A percentile compares a stretch with the other conserved stretches of the same genome.
These are phyloP conservation scores for Cygnus olor DNA, from an alignment of 2,797 vertebrate species.

Conservation along the genomic window DNA sequence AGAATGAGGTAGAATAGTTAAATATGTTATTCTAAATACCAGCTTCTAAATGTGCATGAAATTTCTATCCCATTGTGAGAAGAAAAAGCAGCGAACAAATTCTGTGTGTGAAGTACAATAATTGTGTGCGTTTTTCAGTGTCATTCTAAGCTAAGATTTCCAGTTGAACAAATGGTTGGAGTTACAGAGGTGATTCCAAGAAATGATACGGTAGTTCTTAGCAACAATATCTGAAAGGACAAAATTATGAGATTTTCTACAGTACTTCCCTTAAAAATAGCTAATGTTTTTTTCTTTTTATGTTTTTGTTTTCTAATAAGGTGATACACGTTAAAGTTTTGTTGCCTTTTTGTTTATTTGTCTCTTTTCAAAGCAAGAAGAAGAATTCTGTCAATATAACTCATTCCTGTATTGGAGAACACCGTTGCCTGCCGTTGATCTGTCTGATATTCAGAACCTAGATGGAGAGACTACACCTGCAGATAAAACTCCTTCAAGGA, in stretches of 20 bases:
- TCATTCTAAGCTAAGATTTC: not conserved
- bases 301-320: not conserved
- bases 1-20: not conserved
- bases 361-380: conserved; percentile 63
- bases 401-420: conserved; percentile 92
- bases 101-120: not conserved
- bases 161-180: not conserved
- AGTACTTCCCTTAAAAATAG: not conserved
- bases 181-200: not conserved
- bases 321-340: not conserved
- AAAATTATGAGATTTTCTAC: not conserved
- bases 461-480: conserved; percentile 11
- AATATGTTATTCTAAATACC: not conserved
- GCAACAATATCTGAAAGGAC: not conserved
- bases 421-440: conserved; percentile 86
- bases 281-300: not conserved
- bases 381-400: conserved; percentile 84
- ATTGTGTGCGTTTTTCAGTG: not conserved
- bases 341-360: not conserved
- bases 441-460: conserved; percentile 83
- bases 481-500: conserved; percentile 27
- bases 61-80: not conserved
- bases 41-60: not conserved
- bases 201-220: not conserved
- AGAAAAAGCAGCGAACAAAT: not conserved